Base-by-base conservation (phyloP, 2,113 vertebrate species). In the Axis porcinus region DNA sequence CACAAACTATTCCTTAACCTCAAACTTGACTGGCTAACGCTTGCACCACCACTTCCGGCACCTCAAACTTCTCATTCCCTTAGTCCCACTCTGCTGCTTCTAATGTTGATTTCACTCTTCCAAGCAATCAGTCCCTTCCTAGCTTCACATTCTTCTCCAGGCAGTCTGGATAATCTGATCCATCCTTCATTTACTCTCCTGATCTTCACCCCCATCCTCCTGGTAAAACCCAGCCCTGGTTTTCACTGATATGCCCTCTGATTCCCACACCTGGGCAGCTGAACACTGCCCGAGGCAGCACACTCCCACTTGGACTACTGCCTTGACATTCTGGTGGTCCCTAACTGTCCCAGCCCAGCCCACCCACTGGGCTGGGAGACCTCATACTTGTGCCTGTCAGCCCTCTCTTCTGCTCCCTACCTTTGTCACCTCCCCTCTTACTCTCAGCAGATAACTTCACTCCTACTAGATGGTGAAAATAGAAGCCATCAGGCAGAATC, bases 391-490 rank as follows among this genome's bases (percentile, higher is more conserved):
- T 81, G 78, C 52, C 40, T 17, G 13, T 64, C 52, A 81, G 54
- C 30, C n/a, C 62, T 78, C 54, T 79, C 50, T 87, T 82, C 78
- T 52, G 58, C 67, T 94, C 70, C 81, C 96, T 82, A 94, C 96
- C 93, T 97, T 95, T 81, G 64, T 91, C 82, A 45, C n/a, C 76
- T 95, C 54, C 58, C 25, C 9, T 87, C 67, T 91, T 64, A 79
- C 67, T 78, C 94, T 60, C 47, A 2, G 78, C 43, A 76, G 95
- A 97, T 94, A 93, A 91, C 82, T 91, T 95, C 89, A 97, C 96
- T 93, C 97, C 97, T 95, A 97, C 97, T 97, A 93, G 93, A 30
- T 47, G 25, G 82, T 97, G 96, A 97, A 98, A 97, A 98, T 96
- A 91, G 96, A 97, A 94, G 89, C 70, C 23, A 30, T 67, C 79